These are phyloP conservation scores for Toxonevra muliebris DNA, from an alignment of 2,888 invertebrate genomes.

Conservation along the genomic window DNA sequence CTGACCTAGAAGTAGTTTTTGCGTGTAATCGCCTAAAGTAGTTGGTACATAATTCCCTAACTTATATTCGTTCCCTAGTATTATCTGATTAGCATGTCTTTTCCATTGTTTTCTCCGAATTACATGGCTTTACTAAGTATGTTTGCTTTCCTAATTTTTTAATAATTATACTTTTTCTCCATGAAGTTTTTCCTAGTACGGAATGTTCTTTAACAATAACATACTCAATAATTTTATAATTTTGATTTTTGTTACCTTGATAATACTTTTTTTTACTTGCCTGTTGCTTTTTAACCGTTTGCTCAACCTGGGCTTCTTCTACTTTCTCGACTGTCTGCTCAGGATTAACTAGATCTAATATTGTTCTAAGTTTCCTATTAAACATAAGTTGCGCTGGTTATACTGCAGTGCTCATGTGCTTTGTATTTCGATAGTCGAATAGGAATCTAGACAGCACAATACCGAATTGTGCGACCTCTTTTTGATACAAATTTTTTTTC, in stretches of 20 bases:
- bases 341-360: constrained; percentile 16
- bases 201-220: constrained; percentile 34
- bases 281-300: constrained; percentile 14
- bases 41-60: too few relatives aligned
- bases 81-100: constrained; percentile 19
- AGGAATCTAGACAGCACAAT: constrained; percentile 36
- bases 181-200: constrained; percentile 25
- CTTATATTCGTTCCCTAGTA: too few relatives aligned
- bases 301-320: background rate
- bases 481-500: constrained; percentile 31
- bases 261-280: constrained; percentile 22
- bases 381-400: constrained; percentile 23
- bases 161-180: constrained; percentile 20
- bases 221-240: constrained; percentile 22
- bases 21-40: too few relatives aligned
- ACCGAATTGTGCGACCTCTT: constrained; percentile 29
- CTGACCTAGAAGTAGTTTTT: too few relatives aligned
- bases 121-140: background rate
- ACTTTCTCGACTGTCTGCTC: constrained; percentile 8
- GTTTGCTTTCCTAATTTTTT: constrained; percentile 21
- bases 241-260: constrained; percentile 16
- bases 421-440: constrained; percentile 36
- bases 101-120: constrained; percentile 16
- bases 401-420: constrained; percentile 32
- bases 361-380: constrained; percentile 15